A percentile compares a stretch with the other conserved stretches of the same genome.
Evolutionary conservation across 2,888 invertebrate species (phyloP).

Genomic region (Aromia moschata): DNA sequence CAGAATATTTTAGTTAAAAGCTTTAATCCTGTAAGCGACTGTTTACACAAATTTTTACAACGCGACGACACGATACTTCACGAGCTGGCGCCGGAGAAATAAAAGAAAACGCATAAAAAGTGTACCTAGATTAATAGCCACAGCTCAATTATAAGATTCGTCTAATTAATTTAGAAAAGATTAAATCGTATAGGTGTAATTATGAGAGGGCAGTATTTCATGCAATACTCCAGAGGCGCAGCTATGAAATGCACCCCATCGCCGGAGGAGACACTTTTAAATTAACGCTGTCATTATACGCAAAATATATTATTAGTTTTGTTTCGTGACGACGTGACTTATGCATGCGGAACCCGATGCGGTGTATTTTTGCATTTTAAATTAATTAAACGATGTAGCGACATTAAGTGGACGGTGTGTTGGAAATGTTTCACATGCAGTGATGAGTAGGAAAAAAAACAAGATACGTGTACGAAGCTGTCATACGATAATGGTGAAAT

Average conservation of each 20-base stretch:
- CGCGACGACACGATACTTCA: background rate
- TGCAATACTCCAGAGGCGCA: slow-evolving; percentile 50
- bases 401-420: too few species aligned
- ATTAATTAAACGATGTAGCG: background rate
- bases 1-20: slow-evolving; percentile 9
- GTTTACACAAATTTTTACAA: slow-evolving; percentile 19
- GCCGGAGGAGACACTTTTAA: slow-evolving; percentile 50
- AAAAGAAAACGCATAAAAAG: slow-evolving; percentile 27
- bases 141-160: slow-evolving; percentile 47
- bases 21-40: background rate
- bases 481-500: background rate
- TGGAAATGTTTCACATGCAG: too few species aligned
- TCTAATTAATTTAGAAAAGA: slow-evolving; percentile 52
- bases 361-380: background rate
- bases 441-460: too few species aligned
- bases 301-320: slow-evolving; percentile 40
- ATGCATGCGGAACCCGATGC: background rate
- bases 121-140: slow-evolving; percentile 35
- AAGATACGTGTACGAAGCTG: too few species aligned
- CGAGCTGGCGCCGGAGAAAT: slow-evolving; percentile 10
- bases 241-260: slow-evolving; percentile 51
- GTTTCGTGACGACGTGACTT: slow-evolving; percentile 28
- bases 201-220: slow-evolving; percentile 48
- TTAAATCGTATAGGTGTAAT: slow-evolving; percentile 52
- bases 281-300: slow-evolving; percentile 51